Evolutionary conservation across 2,113 vertebrate species (phyloP).

Genomic region (Eublepharis macularius): DNA sequence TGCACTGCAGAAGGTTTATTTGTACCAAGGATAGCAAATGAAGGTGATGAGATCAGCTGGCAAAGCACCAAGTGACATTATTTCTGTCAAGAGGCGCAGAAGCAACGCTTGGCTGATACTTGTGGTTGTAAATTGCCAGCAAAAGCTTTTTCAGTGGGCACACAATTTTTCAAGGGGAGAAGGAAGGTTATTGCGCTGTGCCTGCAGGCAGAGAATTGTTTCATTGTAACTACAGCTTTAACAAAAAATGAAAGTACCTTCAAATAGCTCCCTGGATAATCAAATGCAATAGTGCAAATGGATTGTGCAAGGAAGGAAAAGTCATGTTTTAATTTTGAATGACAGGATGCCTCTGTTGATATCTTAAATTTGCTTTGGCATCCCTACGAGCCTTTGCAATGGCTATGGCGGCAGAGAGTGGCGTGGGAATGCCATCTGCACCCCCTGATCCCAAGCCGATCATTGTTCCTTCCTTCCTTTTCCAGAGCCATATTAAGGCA

Average conservation of each 20-base stretch:
- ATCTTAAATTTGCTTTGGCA: not conserved
- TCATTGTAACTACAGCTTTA: slow-evolving; percentile 15
- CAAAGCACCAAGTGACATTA: slow-evolving; percentile 13
- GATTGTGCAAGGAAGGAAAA: slow-evolving; percentile 3
- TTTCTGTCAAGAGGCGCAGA: slow-evolving; percentile 11
- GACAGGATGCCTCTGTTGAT: not conserved
- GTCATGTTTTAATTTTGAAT: not conserved
- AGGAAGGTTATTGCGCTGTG: not conserved
- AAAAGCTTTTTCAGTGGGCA: not conserved
- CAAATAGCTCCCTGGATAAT: not conserved
- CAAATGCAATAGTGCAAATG: not conserved
- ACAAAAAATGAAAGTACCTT: not conserved
- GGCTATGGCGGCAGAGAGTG: too few species aligned
- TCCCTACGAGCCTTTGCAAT: too few species aligned
- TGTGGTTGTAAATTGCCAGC: not conserved
- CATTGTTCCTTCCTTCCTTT: too few species aligned
- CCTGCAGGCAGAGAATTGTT: slow-evolving; percentile 13
- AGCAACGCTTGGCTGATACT: not conserved
- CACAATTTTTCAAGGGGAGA: slow-evolving; percentile 15
- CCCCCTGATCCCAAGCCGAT: too few species aligned
- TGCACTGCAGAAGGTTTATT: not conserved
- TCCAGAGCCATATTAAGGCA: too few species aligned
- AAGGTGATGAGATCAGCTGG: slow-evolving; percentile 17
- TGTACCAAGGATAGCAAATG: slow-evolving; percentile 32
- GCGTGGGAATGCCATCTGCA: too few species aligned